Percentiles rank a stretch among this genome's conserved stretches.
Conservation (phyloP, 2,113 vertebrate species). For the Takifugu bimaculatus region DNA sequence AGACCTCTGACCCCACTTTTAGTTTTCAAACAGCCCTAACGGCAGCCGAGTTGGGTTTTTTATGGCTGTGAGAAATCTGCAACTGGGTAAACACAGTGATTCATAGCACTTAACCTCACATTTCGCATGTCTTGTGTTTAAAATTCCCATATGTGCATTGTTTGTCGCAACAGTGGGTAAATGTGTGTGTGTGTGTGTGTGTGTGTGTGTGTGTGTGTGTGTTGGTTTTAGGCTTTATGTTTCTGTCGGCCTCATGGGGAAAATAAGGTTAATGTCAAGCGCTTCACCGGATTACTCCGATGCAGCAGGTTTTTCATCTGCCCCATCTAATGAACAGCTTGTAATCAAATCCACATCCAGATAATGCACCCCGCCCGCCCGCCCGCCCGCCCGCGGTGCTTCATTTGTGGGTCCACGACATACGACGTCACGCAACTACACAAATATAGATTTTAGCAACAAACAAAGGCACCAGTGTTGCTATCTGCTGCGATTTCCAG, state of each 20-base stretch:
- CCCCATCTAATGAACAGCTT: constrained; percentile 41
- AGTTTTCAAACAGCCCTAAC: constrained; percentile 1
- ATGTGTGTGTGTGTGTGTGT: not conserved
- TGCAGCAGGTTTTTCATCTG: constrained; percentile 41
- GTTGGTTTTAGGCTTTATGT: constrained; percentile 11
- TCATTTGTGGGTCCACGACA: not conserved
- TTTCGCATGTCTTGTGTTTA: no score
- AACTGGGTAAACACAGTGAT: not conserved
- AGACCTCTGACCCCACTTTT: not conserved
- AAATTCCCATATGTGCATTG: constrained; percentile 16
- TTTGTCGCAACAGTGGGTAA: constrained; percentile 10
- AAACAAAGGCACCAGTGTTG: not conserved
- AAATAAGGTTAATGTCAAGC: constrained; percentile 21
- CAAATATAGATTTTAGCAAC: no score
- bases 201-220: not conserved
- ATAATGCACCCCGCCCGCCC: not conserved
- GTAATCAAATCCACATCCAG: constrained; percentile 48
- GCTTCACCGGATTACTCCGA: constrained; percentile 28
- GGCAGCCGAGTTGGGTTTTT: not conserved
- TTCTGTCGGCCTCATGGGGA: not conserved
- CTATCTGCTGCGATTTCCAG: no score
- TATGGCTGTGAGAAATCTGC: not conserved
- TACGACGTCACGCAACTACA: no score
- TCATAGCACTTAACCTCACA: not conserved
- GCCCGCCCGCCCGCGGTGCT: not conserved